Base-by-base conservation (phyloP, 92 coral and sea anemone genomes). In the Ricordea florida region DNA sequence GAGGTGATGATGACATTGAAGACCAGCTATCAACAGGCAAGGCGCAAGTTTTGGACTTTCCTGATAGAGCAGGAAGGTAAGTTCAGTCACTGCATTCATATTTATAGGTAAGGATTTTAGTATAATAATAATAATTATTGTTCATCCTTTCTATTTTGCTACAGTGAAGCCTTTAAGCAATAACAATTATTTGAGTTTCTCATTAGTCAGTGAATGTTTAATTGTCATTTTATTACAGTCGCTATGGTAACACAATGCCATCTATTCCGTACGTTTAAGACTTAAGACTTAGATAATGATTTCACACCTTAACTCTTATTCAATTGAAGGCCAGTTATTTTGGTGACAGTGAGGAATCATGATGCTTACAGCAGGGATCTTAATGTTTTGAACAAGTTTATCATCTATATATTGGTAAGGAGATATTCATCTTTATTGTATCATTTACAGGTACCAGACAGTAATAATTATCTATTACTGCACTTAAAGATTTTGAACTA, bases 61-160 rank as follows among this genome's bases (percentile, higher is more conserved):
- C 93, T n/a, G 98, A 94, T 68, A 89, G 69, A 51, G 47, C 63
- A 61, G 93, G 93, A 72, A 85, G 98, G 98, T 94, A 7, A 90
- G 53, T 30, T 48, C 26, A 24, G 10, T 20, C 11, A 9, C 42
- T 17, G 9, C 6, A 15, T 3, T 14, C 5, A 1, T 13, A 25
- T 8, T 8, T 4, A 62, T 10, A 2, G 18, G 16, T 3, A 16
- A 5, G 6, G 20, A 22, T 3, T 51, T 51, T 51, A 50, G 3
- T 50, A 33, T 13, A 65, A 0, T 15, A 26, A 14, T 11, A 24
- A 33, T 37, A 14, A 21, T 22, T 17, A 34, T 30, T 52, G 30
- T 11, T 37, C 1, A 10, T 30, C n/a, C 10, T n/a, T 34, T n/a
- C 25, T 29, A 24, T 15, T 41, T 7, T 63, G n/a, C n/a, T n/a